A percentile compares a stretch with the other conserved stretches of the same genome.
Evolutionary conservation across 2,888 invertebrate species (phyloP).

Genomic region (Ophion costatus): DNA sequence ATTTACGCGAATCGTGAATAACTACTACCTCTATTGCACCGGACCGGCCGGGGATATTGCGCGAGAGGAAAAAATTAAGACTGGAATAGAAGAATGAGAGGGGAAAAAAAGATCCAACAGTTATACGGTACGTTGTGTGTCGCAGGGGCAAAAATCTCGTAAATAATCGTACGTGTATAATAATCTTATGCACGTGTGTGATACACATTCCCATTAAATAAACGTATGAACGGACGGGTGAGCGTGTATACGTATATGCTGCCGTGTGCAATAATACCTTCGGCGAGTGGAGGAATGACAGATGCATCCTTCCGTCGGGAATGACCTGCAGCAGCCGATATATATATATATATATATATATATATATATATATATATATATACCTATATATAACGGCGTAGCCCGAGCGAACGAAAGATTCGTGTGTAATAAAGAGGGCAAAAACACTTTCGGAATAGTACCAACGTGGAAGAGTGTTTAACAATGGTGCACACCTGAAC

Average conservation of each 20-base stretch:
- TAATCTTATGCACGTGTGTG: constrained; percentile 10
- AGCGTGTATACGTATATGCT: too few species aligned
- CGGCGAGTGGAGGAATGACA: too few species aligned
- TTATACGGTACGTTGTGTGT: background rate
- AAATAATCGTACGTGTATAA: constrained; percentile 13
- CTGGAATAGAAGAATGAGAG: background rate
- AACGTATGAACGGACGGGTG: too few species aligned
- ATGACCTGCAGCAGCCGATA: background rate
- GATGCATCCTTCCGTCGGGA: background rate
- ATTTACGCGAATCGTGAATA: constrained; percentile 42
- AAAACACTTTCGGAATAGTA: too few species aligned
- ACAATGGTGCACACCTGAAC: too few species aligned
- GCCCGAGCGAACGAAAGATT: too few species aligned
- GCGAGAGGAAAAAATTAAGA: background rate
- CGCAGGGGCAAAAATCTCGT: background rate
- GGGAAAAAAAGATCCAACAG: too few species aligned
- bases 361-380: background rate
- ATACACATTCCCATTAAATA: too few species aligned
- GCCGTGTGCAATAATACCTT: too few species aligned
- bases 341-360: background rate
- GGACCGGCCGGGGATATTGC: background rate
- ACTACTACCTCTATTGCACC: constrained; percentile 4
- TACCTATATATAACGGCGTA: background rate
- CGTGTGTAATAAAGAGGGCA: too few species aligned
- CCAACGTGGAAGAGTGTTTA: too few species aligned